Base-by-base conservation (phyloP, 2,113 vertebrate genomes). In the Aphyosemion australe region DNA sequence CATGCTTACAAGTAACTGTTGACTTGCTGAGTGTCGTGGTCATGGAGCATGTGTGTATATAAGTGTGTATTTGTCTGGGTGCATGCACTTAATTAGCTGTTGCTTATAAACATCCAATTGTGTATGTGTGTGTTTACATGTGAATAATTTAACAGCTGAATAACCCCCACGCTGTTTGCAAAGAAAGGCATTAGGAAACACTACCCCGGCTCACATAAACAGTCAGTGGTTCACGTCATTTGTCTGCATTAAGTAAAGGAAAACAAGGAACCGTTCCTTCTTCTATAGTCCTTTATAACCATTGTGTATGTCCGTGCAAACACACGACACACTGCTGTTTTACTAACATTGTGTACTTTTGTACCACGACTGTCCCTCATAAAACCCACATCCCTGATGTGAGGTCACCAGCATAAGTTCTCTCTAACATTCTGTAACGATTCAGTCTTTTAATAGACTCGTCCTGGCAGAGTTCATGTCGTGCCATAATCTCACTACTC, bases 101-200 rank as follows among this genome's bases (percentile, higher is more conserved):
- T 15, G 51, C 31, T 62, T 14, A n/a, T n/a, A 34, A 32, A 31
- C 19, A 2, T 53, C 11, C 47, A 12, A 56, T 49, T 55, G 4
- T 61, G 8, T 65, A 42, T 3, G 51, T 0, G 20, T 62, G 72
- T 65, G 63, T 80, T 80, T 69, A 74, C 70, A 76, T 13, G 48
- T 74, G 70, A 59, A 42, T 67, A 69, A 83, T 80, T 87, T 69
- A 87, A 65, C 59, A 69, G 72, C 49, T 73, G 62, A 80, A 64
- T 65, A 80, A 55, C 63, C 63, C 55, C 73, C 42, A 19, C 4
- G 18, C 26, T 65, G 60, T 80, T 46, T 78, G 61, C 32, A 69
- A 65, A 76, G 68, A 64, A 46, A 19, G 45, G 57, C 31, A 66
- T 62, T 50, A 21, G 48, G n/a, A 80, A 62, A 48, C 41, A 26